Base-by-base conservation (phyloP, 2,888 invertebrate species). In the Mycogona germanica region DNA sequence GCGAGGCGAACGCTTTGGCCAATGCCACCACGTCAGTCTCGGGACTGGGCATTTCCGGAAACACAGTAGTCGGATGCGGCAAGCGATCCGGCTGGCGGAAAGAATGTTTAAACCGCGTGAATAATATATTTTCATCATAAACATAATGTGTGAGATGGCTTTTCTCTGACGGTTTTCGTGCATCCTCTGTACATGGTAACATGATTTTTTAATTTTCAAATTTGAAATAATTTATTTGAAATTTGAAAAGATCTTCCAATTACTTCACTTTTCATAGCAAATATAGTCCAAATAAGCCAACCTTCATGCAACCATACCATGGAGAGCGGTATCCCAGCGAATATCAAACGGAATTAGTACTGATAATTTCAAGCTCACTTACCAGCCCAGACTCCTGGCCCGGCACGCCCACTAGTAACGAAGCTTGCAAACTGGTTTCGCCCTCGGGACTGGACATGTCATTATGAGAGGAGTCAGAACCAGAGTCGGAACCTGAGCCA, bases 11-110 rank as follows among this genome's bases (percentile, higher is more conserved):
- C 12, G 54, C 54, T 41, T 54, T 54, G 9, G 54, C 54, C 19
- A 54, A 42, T 25, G 54, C 54, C n/a, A 54, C 49, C 9, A 54
- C 54, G 28, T 54, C 54, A 30, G 54, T 54, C 32, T 54, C 54
- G 3, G 54, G 54, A 50, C 54, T 54, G 21, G 54, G 54, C 54
- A 54, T 54, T 28, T 54, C 54, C 19, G 54, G 54, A 28, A 54
- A 50, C 14, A 50, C 54, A 21, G 48, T 41, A 12, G 54, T 41
- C 17, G 54, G 54, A 40, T 54, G 48, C 17, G 41, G 40, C 26
- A 52, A 32, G 19, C 42, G 21, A 2, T 52, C 52, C 41, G 30
- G 26, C 52, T 52, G 40, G 26, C n/a, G 2, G 6, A 47, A 35
- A 47, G n/a, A 17, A 29, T 30, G n/a, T n/a, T n/a, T n/a, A n/a